A percentile compares a stretch with the other conserved stretches of the same genome.
Conservation (phyloP, 2,888 invertebrate species). For the Minunthozetes semirufus region DNA sequence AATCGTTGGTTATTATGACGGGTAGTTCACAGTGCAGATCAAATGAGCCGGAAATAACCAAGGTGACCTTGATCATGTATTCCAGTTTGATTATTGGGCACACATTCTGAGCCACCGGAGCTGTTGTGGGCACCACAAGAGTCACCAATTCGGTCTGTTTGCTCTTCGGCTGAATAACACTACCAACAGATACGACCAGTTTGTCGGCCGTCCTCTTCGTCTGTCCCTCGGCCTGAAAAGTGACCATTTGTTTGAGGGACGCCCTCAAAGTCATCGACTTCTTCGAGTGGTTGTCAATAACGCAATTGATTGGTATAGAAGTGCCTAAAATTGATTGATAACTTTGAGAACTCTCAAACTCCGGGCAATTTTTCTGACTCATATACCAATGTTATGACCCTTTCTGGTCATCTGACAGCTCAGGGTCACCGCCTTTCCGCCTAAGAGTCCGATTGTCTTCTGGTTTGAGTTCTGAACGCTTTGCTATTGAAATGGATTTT, state of each 20-base stretch:
- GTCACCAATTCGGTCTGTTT: background rate
- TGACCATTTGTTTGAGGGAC: background rate
- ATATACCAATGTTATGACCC: background rate
- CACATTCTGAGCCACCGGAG: background rate
- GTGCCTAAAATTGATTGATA: background rate
- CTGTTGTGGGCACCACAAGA: background rate
- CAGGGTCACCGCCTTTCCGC: background rate
- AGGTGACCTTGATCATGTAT: background rate
- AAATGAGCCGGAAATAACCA: background rate
- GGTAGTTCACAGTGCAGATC: constrained; percentile 6
- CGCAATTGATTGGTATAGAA: background rate
- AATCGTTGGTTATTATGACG: background rate
- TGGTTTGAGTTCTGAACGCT: background rate
- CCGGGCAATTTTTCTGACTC: background rate
- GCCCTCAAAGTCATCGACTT: constrained; percentile 16
- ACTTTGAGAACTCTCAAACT: too few relatives aligned
- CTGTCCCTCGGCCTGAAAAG: background rate
- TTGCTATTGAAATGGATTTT: background rate
- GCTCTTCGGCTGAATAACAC: background rate
- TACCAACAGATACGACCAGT: background rate
- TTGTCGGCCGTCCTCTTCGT: background rate
- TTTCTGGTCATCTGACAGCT: background rate
- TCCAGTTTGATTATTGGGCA: background rate
- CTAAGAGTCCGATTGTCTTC: background rate
- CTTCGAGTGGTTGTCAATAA: background rate